Evolutionary conservation across 1,140 invertebrate species (phyloP).

Genomic region (Drosophila ironensis): DNA sequence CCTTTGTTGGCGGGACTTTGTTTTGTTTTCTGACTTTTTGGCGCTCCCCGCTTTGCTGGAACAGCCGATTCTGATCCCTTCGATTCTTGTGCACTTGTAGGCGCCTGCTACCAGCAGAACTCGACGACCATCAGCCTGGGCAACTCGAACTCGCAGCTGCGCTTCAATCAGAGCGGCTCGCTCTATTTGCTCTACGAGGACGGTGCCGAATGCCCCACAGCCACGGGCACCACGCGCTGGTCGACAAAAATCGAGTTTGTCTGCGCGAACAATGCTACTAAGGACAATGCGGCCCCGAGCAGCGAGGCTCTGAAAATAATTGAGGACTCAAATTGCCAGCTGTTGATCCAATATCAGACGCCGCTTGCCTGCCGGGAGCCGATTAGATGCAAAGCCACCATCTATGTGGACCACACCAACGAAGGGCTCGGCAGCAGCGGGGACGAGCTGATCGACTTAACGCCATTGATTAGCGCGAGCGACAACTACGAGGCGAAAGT

Average conservation of each 20-base stretch:
- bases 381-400: conserved; percentile 69
- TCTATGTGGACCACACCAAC: conserved; percentile 48
- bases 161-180: conserved; percentile 82
- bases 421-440: conserved; percentile 50
- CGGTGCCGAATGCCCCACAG: conserved; percentile 77
- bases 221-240: conserved; percentile 59
- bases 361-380: conserved; percentile 82
- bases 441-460: conserved; percentile 80
- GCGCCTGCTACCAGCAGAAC: conserved; percentile 64
- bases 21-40: conserved; percentile 33
- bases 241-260: conserved; percentile 83
- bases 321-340: conserved; percentile 82
- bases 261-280: conserved; percentile 80
- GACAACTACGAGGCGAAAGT: conserved; percentile 82
- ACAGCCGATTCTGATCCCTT: conserved; percentile 36
- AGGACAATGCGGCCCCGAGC: conserved; percentile 48
- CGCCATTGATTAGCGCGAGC: conserved; percentile 79
- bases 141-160: conserved; percentile 82
- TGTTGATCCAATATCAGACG: conserved; percentile 83
- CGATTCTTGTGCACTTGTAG: conserved; percentile 54
- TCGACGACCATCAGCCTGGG: conserved; percentile 79
- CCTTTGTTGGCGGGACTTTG: conserved; percentile 3
- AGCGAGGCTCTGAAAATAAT: conserved; percentile 77
- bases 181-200: conserved; percentile 84
- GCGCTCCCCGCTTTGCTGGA: conserved; percentile 14